A percentile compares a stretch with the other conserved stretches of the same genome.
Evolutionary conservation across 2,888 invertebrate genomes (phyloP).

Genomic region (Rotaria magnacalcarata): DNA sequence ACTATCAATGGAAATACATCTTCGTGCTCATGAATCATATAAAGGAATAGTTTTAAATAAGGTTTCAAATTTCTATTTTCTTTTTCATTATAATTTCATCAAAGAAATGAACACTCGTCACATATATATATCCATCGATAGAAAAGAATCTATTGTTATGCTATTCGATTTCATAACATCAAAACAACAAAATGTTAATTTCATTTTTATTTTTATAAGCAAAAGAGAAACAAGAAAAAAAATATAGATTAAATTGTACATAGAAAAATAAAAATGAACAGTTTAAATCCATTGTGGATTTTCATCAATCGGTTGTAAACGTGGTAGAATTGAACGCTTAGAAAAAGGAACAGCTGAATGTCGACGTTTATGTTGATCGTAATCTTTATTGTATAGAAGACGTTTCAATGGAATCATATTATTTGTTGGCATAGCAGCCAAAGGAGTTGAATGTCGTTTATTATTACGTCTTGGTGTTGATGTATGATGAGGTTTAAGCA

Average conservation of each 20-base stretch:
- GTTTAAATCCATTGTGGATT: not conserved
- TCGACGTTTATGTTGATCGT: not conserved
- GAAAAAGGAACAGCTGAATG: slow-evolving; percentile 3
- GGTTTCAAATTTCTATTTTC: too few species aligned
- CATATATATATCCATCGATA: too few species aligned
- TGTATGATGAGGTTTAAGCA: not conserved
- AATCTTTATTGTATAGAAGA: not conserved
- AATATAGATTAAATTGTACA: not conserved
- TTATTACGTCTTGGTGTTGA: not conserved
- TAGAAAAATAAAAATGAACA: not conserved
- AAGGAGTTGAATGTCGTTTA: not conserved
- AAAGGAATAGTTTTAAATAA: too few species aligned
- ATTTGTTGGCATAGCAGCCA: not conserved
- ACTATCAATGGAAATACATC: too few species aligned
- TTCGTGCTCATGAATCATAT: too few species aligned
- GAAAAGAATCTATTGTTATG: too few species aligned
- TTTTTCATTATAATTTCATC: too few species aligned
- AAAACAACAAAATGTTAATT: not conserved
- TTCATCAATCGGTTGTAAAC: not conserved
- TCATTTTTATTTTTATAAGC: not conserved
- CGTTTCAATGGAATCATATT: not conserved
- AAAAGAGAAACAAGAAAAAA: not conserved
- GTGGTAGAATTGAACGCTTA: not conserved
- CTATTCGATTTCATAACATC: too few species aligned
- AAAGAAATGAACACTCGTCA: too few species aligned